Conservation (phyloP, 2,113 vertebrate species). For the Myiagra hebetior region DNA sequence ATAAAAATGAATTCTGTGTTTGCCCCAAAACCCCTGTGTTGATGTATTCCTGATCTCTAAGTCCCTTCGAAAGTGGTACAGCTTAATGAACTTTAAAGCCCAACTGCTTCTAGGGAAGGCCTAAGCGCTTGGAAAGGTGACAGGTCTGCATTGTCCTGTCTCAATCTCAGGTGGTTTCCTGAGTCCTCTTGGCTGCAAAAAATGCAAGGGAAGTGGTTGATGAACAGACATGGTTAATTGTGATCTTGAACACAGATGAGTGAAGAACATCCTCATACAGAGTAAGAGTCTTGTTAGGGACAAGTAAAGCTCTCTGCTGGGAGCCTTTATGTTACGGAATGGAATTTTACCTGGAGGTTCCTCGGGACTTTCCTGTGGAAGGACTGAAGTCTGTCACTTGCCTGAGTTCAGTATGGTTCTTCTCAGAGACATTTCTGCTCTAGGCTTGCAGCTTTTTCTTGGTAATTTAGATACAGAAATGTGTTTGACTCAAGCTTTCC, state of each 20-base stretch:
- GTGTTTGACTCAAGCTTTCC: not conserved
- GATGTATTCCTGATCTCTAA: rapidly evolving
- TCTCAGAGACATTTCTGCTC: not conserved
- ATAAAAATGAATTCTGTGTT: rapidly evolving
- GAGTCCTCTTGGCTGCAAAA: not conserved
- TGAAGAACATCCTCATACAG: not conserved
- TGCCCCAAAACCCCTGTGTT: rapidly evolving
- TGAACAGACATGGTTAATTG: not conserved
- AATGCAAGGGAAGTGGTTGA: not conserved
- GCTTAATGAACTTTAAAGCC: not conserved
- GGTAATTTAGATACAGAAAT: not conserved
- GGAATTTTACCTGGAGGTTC: not conserved
- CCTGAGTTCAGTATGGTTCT: not conserved
- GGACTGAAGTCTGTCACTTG: not conserved
- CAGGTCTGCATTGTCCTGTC: rapidly evolving
- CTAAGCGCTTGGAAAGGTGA: not conserved
- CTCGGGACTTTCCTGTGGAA: rapidly evolving
- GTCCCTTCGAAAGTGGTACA: too few species aligned
- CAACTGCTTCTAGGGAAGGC: not conserved
- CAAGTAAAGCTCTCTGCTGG: not conserved
- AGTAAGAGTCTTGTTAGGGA: not conserved
- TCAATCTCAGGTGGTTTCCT: not conserved
- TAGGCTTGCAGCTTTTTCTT: not conserved
- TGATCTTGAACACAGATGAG: not conserved
- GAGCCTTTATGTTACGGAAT: rapidly evolving